Evolutionary conservation across 2,888 invertebrate genomes (phyloP), one percentile per base, ranked within the genome.

Genomic region (Gasteruption jaculator): DNA sequence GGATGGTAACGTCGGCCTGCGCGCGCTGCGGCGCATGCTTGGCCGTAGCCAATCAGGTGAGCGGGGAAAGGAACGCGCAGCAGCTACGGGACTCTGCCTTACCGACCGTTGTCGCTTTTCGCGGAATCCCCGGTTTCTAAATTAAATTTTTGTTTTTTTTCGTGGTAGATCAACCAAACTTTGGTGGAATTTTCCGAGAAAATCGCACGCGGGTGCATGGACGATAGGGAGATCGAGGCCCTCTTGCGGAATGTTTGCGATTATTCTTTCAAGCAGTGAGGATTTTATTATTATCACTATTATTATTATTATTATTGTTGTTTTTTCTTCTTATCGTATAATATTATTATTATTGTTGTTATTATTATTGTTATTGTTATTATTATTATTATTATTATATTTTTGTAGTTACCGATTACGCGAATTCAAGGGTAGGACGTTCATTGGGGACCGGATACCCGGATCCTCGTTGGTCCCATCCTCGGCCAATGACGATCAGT

Each of bases 21-120:
- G 34, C 68, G n/a, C 56, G 58, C 52, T 68, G 68, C 40, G 60
- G 61, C 29, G 56, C 65, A 31, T 68, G 68, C 15, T 50, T 63
- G 3, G 60, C 61, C 1, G 54, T 68, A 32, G 65, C 61, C 22
- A 57, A 62, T 24, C 52, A 63, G 58, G 68, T 68, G 46, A 21
- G 34, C 35, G 19, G 21, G 5, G 10, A 31, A n/a, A n/a, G n/a
- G n/a, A n/a, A n/a, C n/a, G n/a, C n/a, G n/a, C n/a, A n/a, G n/a
- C n/a, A n/a, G n/a, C n/a, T n/a, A n/a, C n/a, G n/a, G n/a, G n/a
- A n/a, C n/a, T n/a, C n/a, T n/a, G n/a, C n/a, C n/a, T n/a, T n/a
- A n/a, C n/a, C n/a, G n/a, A n/a, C n/a, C n/a, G 18, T 8, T 32
- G 7, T 32, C 10, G 8, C 6, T 32, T 32, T 32, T 5, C 38